phyloP scores from a whole-genome alignment of 2,888 invertebrate species.

The Zhengitettix transpicula region DNA sequence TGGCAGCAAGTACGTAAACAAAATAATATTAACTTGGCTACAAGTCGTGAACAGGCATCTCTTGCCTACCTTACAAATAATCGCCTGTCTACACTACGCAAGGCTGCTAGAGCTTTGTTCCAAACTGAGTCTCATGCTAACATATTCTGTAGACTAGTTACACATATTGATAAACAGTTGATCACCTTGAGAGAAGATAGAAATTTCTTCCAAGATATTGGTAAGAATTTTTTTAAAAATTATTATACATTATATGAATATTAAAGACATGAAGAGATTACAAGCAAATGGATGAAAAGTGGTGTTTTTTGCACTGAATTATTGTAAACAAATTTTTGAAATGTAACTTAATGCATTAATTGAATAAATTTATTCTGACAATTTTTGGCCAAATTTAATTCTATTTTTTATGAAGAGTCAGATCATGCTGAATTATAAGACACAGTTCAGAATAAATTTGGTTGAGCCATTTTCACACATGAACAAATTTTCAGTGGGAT shows the following conservation, averaged over 20 bases:
- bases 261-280: not conserved
- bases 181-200: slow-evolving; percentile 58
- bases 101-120: slow-evolving; percentile 46
- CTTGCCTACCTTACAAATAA: slow-evolving; percentile 19
- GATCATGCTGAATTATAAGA: too few species aligned
- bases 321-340: not conserved
- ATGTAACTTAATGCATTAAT: too few species aligned
- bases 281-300: not conserved
- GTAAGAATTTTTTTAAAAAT: slow-evolving; percentile 19
- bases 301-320: not conserved
- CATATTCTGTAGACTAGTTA: slow-evolving; percentile 49
- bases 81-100: slow-evolving; percentile 37
- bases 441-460: too few species aligned
- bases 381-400: too few species aligned
- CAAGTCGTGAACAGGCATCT: slow-evolving; percentile 52
- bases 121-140: slow-evolving; percentile 40
- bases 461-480: too few species aligned
- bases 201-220: slow-evolving; percentile 67
- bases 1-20: slow-evolving; percentile 52
- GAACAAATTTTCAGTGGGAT: too few species aligned
- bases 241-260: not conserved
- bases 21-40: slow-evolving; percentile 38
- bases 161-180: slow-evolving; percentile 56
- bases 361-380: too few species aligned
- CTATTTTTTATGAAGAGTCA: too few species aligned